Conservation (phyloP, 2,797 vertebrate genomes). For the Remorina albescens region DNA sequence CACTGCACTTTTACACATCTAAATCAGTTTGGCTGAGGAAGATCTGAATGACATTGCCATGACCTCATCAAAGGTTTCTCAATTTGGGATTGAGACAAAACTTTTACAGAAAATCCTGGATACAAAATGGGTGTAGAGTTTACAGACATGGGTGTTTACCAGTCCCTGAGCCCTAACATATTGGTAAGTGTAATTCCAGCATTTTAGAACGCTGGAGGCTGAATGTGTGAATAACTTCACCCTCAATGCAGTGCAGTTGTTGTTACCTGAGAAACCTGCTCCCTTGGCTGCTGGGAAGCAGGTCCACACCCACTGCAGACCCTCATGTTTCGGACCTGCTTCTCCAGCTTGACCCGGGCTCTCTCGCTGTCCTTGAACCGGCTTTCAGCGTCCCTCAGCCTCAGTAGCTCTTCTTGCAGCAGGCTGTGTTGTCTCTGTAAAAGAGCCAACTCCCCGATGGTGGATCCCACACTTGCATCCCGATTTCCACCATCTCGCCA, state of each 20-base stretch:
- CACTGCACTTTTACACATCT: too few relatives aligned
- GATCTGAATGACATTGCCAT: neutral
- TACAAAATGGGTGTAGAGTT: neutral
- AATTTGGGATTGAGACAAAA: neutral
- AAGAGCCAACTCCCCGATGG: conserved; percentile 86
- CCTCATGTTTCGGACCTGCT: conserved; percentile 85
- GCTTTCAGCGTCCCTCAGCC: conserved; percentile 82
- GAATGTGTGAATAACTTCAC: neutral
- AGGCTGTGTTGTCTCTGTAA: conserved; percentile 88
- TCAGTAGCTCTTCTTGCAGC: conserved; percentile 89
- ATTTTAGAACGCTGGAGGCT: neutral
- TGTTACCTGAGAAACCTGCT: conserved; percentile 36
- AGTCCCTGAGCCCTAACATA: too few relatives aligned
- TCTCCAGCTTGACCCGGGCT: conserved; percentile 83
- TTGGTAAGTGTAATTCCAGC: neutral
- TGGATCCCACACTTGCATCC: conserved; percentile 64
- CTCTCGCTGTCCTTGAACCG: conserved; percentile 88
- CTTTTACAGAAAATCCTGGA: neutral
- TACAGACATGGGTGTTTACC: too few relatives aligned
- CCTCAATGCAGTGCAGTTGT: neutral
- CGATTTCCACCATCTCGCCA: conserved; percentile 78
- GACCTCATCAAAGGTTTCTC: neutral
- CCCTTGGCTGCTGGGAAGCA: conserved; percentile 31
- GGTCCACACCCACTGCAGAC: conserved; percentile 54
- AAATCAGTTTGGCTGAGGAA: too few relatives aligned